Conservation (phyloP, 1,140 invertebrate genomes). For the Whitmania pigra region DNA sequence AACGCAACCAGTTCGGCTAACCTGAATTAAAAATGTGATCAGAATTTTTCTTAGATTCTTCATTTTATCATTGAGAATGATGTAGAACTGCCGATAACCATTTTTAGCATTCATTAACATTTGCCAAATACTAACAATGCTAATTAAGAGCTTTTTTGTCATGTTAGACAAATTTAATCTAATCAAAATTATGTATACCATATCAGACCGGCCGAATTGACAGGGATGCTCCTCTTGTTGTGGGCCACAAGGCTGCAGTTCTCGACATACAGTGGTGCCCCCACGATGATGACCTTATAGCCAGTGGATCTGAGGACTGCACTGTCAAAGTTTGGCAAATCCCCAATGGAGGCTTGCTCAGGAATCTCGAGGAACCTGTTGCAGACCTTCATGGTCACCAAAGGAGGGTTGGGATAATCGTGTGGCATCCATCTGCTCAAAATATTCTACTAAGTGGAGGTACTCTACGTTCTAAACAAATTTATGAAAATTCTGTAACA, state of each 20-base stretch:
- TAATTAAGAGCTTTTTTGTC: no score
- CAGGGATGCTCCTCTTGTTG: constrained; percentile 85
- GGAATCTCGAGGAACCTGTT: constrained; percentile 79
- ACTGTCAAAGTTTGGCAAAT: constrained; percentile 97
- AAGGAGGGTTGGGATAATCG: constrained; percentile 36
- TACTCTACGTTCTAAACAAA: constrained; percentile 39
- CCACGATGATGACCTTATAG: constrained; percentile 95
- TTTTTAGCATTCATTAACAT: no score
- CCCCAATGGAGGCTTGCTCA: constrained; percentile 70
- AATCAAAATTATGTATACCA: constrained; percentile 1
- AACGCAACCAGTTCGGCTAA: no score
- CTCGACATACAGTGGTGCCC: constrained; percentile 97
- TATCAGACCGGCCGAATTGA: constrained; percentile 79
- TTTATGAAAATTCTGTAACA: no score
- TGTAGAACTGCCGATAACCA: no score
- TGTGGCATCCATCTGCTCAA: constrained; percentile 42
- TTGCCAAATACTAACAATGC: no score
- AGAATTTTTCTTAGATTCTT: no score
- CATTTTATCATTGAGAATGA: no score
- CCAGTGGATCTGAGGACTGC: constrained; percentile 93
- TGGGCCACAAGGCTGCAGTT: constrained; percentile 94
- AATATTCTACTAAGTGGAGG: constrained; percentile 41
- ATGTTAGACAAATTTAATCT: no score
- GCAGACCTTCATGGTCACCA: constrained; percentile 57
- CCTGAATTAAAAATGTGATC: no score